phyloP scores from a whole-genome alignment of 35 echinoderm and acorn worm species.

The Diadema setosum region DNA sequence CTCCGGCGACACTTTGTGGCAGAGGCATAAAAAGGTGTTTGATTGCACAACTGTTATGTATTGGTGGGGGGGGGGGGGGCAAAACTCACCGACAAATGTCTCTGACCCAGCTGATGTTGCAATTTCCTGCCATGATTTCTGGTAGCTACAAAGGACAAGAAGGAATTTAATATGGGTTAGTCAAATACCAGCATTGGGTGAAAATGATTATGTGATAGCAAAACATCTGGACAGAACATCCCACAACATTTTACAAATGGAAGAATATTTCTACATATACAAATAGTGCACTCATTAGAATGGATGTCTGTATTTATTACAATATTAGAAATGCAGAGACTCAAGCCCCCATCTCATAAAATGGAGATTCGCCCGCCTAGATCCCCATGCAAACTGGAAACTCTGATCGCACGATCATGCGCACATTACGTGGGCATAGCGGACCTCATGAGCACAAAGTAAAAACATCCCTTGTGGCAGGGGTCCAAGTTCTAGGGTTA shows the following conservation, averaged over 20 bases:
- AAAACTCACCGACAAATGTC: slow-evolving; percentile 51
- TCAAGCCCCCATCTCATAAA: too few relatives aligned
- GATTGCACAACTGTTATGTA: neutral
- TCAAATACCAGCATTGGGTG: neutral
- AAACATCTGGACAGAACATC: neutral
- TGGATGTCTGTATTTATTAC: neutral
- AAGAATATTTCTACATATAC: neutral
- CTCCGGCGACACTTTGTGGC: neutral
- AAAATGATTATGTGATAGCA: neutral
- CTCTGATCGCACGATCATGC: too few relatives aligned
- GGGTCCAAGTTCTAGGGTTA: too few relatives aligned
- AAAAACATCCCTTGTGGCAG: too few relatives aligned
- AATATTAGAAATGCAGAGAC: too few relatives aligned
- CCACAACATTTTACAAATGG: neutral
- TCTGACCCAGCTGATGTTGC: slow-evolving; percentile 85
- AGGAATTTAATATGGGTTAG: neutral
- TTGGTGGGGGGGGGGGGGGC: neutral
- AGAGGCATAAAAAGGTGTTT: neutral
- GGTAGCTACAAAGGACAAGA: slow-evolving; percentile 61
- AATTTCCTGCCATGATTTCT: slow-evolving; percentile 73
- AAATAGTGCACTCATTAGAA: neutral
- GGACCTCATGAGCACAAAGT: too few relatives aligned
- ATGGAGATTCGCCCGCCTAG: too few relatives aligned
- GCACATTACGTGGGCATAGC: too few relatives aligned
- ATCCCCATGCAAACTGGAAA: too few relatives aligned